Base-by-base conservation (phyloP, 2,797 vertebrate genomes). In the Lophotriccus pileatus region DNA sequence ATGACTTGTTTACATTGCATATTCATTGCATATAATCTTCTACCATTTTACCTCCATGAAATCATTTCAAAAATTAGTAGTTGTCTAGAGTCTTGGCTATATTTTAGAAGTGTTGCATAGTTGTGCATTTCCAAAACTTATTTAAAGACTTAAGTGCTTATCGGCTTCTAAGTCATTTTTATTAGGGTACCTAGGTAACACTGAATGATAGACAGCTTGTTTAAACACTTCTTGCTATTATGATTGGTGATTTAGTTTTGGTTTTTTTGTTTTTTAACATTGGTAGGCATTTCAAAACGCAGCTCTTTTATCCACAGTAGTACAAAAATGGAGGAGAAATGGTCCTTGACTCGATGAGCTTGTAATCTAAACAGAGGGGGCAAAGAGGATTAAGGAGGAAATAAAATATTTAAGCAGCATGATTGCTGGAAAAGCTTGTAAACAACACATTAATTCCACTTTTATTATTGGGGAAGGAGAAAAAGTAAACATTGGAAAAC, bases 371-470 rank as follows among this genome's bases (percentile, higher is more conserved):
- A 92, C 66, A 93, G 93, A 75, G 7, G 12, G 21, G n/a, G 20
- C 36, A 89, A 81, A 77, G 36, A 92, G 63, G 39, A 92, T 87
- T 69, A 73, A 55, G 43, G 39, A 89, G 41, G 63, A 89, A 89
- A 87, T 94, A 72, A 19, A 93, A 77, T 67, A 83, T 87, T 89
- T 85, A 93, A 93, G 76, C 39, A 43, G 66, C 5, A 2, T 46
- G 58, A 73, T 76, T 80, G 36, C 41, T 94, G 39, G 17, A 81
- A 70, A 87, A 76, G 47, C 22, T 76, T 76, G 50, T 69, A 92
- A 95, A 77, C 43, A 87, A 72, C 39, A 76, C 20, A n/a, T 86
- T 93, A 84, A 94, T 94, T 78, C 73, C 87, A 75, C 27, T 94
- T 92, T 64, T 63, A 92, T 92, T 90, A 64, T 17, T 10, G 1